Evolutionary conservation across 1,140 invertebrate genomes (phyloP).

Genomic region (Phortica variegata): DNA sequence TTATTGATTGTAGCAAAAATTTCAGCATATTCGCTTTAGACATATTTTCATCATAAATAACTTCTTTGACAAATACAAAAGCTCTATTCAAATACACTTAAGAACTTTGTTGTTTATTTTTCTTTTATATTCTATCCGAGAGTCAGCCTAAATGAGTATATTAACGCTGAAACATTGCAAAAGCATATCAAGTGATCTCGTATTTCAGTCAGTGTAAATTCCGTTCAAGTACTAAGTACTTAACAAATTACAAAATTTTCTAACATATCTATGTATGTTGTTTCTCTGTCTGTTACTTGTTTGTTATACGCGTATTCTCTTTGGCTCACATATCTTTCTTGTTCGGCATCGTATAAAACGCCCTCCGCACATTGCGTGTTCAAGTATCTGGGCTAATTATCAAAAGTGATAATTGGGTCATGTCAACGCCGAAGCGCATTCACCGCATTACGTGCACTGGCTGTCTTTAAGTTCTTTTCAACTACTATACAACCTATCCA

Average conservation of each 20-base stretch:
- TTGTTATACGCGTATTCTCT: conserved; percentile 4
- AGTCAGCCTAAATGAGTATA: no score
- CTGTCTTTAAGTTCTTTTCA: neutral
- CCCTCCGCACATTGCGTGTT: conserved; percentile 15
- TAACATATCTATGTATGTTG: conserved; percentile 14
- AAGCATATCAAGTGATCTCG: no score
- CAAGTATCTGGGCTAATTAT: conserved; percentile 33
- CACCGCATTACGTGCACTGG: conserved; percentile 13
- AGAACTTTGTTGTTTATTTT: no score
- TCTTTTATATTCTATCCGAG: no score
- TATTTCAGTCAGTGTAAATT: no score
- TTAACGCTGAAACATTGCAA: no score
- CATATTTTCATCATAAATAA: neutral
- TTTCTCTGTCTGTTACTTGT: neutral
- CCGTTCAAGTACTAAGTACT: no score
- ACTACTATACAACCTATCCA: neutral
- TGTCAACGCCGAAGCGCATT: conserved; percentile 32
- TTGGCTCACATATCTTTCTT: neutral
- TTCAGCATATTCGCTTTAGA: neutral
- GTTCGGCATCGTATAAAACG: conserved; percentile 17
- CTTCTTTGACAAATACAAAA: conserved; percentile 6
- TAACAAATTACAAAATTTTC: no score
- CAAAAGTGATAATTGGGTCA: conserved; percentile 42
- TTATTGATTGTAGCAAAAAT: neutral
- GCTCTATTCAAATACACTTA: conserved; percentile 15